Evolutionary conservation across 2,888 invertebrate species (phyloP).

Genomic region (Escarpia spicata): DNA sequence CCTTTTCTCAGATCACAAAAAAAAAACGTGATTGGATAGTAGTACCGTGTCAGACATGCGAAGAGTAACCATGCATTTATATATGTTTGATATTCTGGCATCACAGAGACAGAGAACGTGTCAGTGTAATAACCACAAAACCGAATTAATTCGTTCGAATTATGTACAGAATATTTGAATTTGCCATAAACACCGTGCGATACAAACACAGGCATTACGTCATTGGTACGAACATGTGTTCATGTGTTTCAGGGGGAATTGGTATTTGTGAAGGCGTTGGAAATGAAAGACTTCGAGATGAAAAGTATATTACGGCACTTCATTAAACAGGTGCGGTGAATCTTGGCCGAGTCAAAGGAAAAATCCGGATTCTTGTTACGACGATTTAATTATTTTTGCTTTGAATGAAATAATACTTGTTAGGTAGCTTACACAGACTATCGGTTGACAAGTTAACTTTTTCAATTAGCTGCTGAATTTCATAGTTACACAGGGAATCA

Average conservation of each 20-base stretch:
- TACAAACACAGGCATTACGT: neutral
- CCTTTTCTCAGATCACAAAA: too few relatives aligned
- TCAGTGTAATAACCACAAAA: neutral
- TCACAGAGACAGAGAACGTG: neutral
- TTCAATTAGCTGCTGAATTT: neutral
- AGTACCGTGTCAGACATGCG: too few relatives aligned
- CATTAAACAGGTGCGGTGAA: conserved; percentile 51
- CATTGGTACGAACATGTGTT: neutral
- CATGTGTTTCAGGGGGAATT: conserved; percentile 81
- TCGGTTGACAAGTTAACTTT: too few relatives aligned
- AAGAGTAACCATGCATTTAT: too few relatives aligned
- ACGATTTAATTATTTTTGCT: too few relatives aligned
- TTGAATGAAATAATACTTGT: too few relatives aligned
- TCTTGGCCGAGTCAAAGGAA: neutral
- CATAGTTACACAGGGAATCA: too few relatives aligned
- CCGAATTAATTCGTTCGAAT: neutral
- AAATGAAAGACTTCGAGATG: conserved; percentile 76
- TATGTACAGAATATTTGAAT: neutral
- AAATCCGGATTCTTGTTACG: neutral
- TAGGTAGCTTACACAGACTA: too few relatives aligned
- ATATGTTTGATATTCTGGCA: neutral
- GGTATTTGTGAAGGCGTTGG: conserved; percentile 85
- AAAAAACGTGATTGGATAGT: too few relatives aligned
- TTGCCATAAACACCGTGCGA: neutral
- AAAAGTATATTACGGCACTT: conserved; percentile 74